These are phyloP conservation scores for Apteryx owenii DNA, from an alignment of 2,113 vertebrate species.

Conservation along the genomic window DNA sequence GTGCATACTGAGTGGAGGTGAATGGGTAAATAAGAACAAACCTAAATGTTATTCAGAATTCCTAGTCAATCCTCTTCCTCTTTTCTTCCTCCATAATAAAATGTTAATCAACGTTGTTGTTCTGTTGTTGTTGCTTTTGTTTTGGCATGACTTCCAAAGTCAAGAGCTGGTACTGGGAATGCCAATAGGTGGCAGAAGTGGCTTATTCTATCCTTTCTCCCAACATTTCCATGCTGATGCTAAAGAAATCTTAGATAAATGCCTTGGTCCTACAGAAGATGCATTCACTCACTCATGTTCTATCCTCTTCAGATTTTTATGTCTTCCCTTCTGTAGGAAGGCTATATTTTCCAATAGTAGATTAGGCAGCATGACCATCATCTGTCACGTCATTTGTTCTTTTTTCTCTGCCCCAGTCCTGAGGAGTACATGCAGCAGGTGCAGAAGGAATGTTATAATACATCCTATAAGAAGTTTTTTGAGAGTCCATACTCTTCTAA, in stretches of 20 bases:
- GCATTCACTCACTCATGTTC: background rate
- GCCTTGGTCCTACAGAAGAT: background rate
- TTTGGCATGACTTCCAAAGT: background rate
- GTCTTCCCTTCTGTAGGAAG: background rate
- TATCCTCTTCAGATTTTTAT: background rate
- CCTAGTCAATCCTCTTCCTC: background rate
- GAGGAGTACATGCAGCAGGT: background rate
- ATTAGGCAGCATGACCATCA: background rate
- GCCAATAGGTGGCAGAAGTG: background rate
- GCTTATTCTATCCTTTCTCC: background rate
- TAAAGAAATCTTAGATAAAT: background rate
- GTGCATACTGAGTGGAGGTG: background rate
- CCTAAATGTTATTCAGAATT: background rate
- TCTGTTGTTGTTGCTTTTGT: background rate
- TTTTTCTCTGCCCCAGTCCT: background rate
- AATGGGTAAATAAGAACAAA: background rate
- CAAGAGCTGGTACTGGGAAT: background rate
- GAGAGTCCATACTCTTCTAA: background rate
- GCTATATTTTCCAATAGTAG: background rate
- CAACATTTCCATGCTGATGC: accelerated
- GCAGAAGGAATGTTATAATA: background rate
- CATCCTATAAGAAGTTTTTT: background rate
- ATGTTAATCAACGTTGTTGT: background rate
- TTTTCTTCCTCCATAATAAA: background rate
- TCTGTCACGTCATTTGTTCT: background rate